Percentiles rank a stretch among this genome's conserved stretches.
Conservation (phyloP, 2,113 vertebrate genomes). For the Calyptommatus sinebrachiatus region DNA sequence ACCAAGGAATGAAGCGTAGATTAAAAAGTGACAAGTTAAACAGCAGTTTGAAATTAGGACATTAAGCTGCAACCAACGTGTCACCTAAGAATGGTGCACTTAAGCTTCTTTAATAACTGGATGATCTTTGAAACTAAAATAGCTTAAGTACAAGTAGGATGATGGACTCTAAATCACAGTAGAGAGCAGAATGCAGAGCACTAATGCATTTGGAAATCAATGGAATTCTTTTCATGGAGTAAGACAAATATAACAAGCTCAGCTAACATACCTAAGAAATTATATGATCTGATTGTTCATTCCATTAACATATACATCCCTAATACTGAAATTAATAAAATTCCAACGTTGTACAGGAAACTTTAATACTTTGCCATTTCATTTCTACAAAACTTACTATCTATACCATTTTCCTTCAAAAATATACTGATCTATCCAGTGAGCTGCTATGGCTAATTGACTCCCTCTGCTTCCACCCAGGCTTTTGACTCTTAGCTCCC, state of each 20-base stretch:
- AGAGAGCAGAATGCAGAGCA: neutral
- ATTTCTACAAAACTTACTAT: neutral
- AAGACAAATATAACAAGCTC: neutral
- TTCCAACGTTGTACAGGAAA: neutral
- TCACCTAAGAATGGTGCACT: neutral
- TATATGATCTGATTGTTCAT: neutral
- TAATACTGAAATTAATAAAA: slow-evolving; percentile 13
- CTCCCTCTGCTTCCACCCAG: no score
- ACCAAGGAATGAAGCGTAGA: slow-evolving; percentile 35
- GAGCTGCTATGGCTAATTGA: no score
- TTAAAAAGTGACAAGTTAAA: slow-evolving; percentile 35
- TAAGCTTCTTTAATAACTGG: slow-evolving; percentile 2
- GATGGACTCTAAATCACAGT: neutral
- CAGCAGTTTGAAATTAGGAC: slow-evolving; percentile 36
- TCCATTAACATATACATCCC: slow-evolving; percentile 32
- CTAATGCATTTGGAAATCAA: neutral
- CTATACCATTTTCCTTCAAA: no score
- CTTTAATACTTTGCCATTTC: slow-evolving; percentile 23
- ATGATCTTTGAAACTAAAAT: neutral
- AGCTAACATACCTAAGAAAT: neutral
- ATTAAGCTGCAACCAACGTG: slow-evolving; percentile 8
- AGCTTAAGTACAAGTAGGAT: neutral
- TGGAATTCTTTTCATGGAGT: neutral
- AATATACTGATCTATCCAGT: no score
- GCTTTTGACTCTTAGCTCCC: no score